Conservation (phyloP, 2,888 invertebrate species). For the Euclidia mi region DNA sequence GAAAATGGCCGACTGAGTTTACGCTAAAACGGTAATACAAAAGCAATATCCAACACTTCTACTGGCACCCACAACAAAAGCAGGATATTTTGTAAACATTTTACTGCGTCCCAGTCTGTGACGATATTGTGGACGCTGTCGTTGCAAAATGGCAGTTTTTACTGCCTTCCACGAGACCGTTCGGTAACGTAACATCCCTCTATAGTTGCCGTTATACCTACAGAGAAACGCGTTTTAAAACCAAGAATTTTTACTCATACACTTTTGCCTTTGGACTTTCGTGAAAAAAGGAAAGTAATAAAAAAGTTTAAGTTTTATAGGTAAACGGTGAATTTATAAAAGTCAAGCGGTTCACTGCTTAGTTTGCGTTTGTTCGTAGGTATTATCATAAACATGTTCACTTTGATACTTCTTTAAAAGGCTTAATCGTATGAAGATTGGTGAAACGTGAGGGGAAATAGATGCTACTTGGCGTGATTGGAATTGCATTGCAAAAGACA, state of each 20-base stretch:
- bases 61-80: slow-evolving; percentile 77
- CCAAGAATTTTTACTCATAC: slow-evolving; percentile 24
- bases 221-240: slow-evolving; percentile 48
- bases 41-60: slow-evolving; percentile 80
- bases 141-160: slow-evolving; percentile 85
- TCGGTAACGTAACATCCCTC: slow-evolving; percentile 67
- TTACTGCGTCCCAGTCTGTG: slow-evolving; percentile 87
- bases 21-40: slow-evolving; percentile 78
- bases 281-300: slow-evolving; percentile 3
- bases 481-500: too few species aligned
- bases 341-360: slow-evolving; percentile 6
- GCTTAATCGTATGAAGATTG: too few species aligned
- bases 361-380: too few species aligned
- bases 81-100: slow-evolving; percentile 87
- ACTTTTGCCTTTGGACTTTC: slow-evolving; percentile 14
- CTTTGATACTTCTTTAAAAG: too few species aligned
- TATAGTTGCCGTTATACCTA: slow-evolving; percentile 62
- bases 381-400: too few species aligned
- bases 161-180: slow-evolving; percentile 80
- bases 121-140: slow-evolving; percentile 85
- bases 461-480: too few species aligned
- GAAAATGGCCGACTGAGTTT: slow-evolving; percentile 68
- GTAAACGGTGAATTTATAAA: slow-evolving; percentile 10
- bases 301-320: slow-evolving; percentile 18
- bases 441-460: too few species aligned